A percentile compares a stretch with the other conserved stretches of the same genome.
These are phyloP conservation scores for Orius insidiosus DNA, from an alignment of 1,140 invertebrate genomes.

Conservation along the genomic window DNA sequence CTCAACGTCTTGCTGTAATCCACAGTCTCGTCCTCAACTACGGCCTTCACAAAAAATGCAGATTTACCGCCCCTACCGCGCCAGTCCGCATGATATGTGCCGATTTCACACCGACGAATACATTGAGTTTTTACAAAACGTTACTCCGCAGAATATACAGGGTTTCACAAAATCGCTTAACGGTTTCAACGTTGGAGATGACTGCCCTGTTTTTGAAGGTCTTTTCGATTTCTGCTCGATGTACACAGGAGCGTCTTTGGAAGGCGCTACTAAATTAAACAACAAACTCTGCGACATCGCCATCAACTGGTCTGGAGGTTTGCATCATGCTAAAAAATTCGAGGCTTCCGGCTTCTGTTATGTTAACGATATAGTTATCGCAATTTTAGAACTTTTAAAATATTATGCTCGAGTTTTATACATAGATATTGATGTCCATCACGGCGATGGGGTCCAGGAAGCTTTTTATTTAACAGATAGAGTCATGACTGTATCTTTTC, in stretches of 20 bases:
- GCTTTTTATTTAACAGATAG: slow-evolving; percentile 97
- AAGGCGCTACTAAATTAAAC: slow-evolving; percentile 88
- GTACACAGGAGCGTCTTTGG: slow-evolving; percentile 90
- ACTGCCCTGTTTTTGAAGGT: slow-evolving; percentile 97
- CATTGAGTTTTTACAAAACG: slow-evolving; percentile 89
- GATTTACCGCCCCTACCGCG: slow-evolving; percentile 83
- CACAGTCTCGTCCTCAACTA: slow-evolving; percentile 93
- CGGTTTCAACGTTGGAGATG: slow-evolving; percentile 95
- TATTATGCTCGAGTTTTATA: slow-evolving; percentile 92
- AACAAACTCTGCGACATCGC: slow-evolving; percentile 91
- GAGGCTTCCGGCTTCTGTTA: slow-evolving; percentile 97
- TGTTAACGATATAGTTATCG: slow-evolving; percentile 97
- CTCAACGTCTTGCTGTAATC: slow-evolving; percentile 84
- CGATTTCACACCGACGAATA: slow-evolving; percentile 97
- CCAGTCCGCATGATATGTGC: slow-evolving; percentile 91
- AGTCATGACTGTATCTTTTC: slow-evolving; percentile 99
- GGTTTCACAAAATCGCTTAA: slow-evolving; percentile 82
- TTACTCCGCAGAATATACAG: slow-evolving; percentile 90
- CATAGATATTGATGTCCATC: slow-evolving; percentile 99
- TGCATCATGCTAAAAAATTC: slow-evolving; percentile 99
- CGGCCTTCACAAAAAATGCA: slow-evolving; percentile 94
- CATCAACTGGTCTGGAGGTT: slow-evolving; percentile 96
- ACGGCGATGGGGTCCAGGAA: slow-evolving; percentile 98
- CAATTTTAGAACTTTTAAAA: slow-evolving; percentile 89
- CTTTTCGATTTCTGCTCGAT: slow-evolving; percentile 97